These are phyloP conservation scores for Myotis brandtii DNA, from an alignment of 2,113 vertebrate genomes.

Conservation along the genomic window DNA sequence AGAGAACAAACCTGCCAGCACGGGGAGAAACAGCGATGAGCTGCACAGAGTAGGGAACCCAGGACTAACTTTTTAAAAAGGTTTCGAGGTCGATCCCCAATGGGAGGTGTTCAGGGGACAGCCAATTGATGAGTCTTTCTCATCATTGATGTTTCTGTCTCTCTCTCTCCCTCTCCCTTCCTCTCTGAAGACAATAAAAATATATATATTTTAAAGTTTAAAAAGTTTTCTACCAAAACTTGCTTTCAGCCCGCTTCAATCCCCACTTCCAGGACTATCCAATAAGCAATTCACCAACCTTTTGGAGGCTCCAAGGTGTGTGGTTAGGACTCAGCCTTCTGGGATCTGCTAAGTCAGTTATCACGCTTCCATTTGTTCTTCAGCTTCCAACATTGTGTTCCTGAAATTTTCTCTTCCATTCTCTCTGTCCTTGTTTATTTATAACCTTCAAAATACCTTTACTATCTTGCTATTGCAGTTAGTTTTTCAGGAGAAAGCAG, in stretches of 20 bases:
- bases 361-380: neutral
- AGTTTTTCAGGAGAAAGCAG: neutral
- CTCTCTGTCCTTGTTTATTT: neutral
- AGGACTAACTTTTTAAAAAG: neutral
- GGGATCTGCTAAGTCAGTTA: neutral
- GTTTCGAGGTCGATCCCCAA: no score
- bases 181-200: no score
- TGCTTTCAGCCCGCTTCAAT: neutral
- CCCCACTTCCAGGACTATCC: no score
- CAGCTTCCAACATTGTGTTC: neutral
- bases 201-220: no score
- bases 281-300: neutral
- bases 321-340: neutral
- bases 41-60: neutral
- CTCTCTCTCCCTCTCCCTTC: no score
- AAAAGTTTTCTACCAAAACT: neutral
- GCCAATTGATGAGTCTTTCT: no score
- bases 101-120: no score
- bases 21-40: fast-evolving
- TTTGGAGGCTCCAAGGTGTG: neutral
- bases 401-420: neutral
- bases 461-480: neutral
- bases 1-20: neutral
- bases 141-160: no score
- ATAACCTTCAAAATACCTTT: neutral